A percentile compares a stretch with the other conserved stretches of the same genome.
phyloP scores from a whole-genome alignment of 2,113 vertebrate genomes.

The Psophia crepitans region DNA sequence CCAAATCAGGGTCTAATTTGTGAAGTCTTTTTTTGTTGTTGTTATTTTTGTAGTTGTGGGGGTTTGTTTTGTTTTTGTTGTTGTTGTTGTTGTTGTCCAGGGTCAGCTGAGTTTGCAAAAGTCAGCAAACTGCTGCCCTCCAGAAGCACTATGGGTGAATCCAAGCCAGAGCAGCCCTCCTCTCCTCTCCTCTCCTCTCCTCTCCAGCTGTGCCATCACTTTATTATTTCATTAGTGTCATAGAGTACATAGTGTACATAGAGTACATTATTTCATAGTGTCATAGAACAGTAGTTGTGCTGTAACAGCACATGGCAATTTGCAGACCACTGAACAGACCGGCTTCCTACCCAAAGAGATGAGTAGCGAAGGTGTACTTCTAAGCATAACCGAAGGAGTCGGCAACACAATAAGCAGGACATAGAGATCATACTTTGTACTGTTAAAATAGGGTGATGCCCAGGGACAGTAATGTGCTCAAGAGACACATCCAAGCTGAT shows the following conservation, averaged over 20 bases:
- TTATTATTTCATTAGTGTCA: background rate
- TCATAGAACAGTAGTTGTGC: background rate
- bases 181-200: background rate
- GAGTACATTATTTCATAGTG: too few species aligned
- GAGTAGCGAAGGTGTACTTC: background rate
- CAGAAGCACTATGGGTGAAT: background rate
- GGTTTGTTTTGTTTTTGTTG: too few species aligned
- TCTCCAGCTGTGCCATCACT: background rate
- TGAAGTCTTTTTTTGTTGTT: background rate
- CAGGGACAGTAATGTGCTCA: background rate
- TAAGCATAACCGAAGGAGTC: background rate
- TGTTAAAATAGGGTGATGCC: background rate
- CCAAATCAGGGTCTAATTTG: background rate
- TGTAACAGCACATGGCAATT: background rate
- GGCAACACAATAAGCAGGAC: background rate
- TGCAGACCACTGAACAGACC: background rate
- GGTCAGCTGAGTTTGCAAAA: background rate
- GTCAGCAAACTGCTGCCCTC: background rate
- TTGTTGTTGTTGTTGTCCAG: too few species aligned
- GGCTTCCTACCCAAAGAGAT: background rate
- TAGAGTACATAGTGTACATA: too few species aligned
- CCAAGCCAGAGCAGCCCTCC: background rate
- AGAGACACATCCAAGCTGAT: background rate
- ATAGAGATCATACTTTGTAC: background rate
- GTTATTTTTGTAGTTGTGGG: background rate